Percentiles rank a stretch among this genome's conserved stretches.
phyloP scores from a whole-genome alignment of 2,113 vertebrate genomes.

The Oreamnos americanus region DNA sequence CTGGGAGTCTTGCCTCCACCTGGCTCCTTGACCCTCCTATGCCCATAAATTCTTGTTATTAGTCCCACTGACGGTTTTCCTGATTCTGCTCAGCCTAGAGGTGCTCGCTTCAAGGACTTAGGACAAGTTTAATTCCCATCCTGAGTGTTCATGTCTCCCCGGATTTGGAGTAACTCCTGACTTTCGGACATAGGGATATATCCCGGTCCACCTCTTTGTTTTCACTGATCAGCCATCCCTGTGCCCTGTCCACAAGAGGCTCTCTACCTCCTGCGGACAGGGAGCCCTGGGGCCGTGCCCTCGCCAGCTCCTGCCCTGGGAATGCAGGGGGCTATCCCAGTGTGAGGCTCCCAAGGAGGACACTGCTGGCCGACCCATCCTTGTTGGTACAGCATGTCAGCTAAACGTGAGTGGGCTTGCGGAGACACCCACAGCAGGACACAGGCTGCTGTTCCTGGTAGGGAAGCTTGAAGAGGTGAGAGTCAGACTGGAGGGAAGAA shows the following conservation, averaged over 20 bases:
- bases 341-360: fast-evolving
- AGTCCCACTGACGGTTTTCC: neutral
- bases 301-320: neutral
- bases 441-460: neutral
- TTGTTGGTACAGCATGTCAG: neutral
- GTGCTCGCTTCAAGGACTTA: neutral
- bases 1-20: neutral
- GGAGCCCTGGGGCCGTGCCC: neutral
- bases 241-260: neutral
- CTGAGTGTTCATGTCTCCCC: neutral
- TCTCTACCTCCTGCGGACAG: neutral
- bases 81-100: neutral
- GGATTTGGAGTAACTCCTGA: neutral
- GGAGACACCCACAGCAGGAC: too few species aligned
- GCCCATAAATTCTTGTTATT: neutral
- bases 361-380: neutral
- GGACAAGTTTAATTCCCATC: neutral
- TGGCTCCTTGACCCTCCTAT: neutral
- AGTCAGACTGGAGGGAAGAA: neutral
- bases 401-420: neutral
- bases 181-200: neutral
- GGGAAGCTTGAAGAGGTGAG: neutral
- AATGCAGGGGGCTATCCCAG: neutral
- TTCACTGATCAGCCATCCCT: neutral
- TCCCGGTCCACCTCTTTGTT: neutral